Evolutionary conservation across 2,888 invertebrate genomes (phyloP).

Genomic region (Ichneumoninae sp.): DNA sequence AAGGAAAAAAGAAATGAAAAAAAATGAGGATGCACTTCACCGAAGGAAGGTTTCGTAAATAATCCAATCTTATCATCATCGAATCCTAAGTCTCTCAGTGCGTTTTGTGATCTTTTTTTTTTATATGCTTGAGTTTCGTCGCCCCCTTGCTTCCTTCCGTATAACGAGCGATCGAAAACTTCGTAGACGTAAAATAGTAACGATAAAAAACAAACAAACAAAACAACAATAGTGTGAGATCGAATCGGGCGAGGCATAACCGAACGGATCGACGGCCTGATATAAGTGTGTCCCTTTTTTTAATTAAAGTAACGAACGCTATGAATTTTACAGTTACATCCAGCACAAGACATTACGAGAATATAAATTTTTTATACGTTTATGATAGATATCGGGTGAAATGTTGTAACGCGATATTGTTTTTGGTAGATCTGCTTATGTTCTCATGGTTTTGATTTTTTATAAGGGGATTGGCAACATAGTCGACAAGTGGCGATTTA

Average conservation of each 20-base stretch:
- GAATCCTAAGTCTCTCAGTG: slow-evolving; percentile 37
- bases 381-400: slow-evolving; percentile 48
- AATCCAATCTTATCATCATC: slow-evolving; percentile 36
- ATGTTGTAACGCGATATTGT: slow-evolving; percentile 45
- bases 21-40: slow-evolving; percentile 33
- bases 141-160: slow-evolving; percentile 29
- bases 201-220: background rate
- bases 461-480: background rate
- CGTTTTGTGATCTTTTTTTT: slow-evolving; percentile 35
- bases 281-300: slow-evolving; percentile 25
- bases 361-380: slow-evolving; percentile 63
- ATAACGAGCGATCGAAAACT: slow-evolving; percentile 22
- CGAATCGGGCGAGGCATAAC: slow-evolving; percentile 14
- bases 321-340: slow-evolving; percentile 44
- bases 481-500: background rate
- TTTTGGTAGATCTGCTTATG: background rate
- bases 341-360: slow-evolving; percentile 64
- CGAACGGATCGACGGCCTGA: slow-evolving; percentile 29
- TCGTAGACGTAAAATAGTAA: slow-evolving; percentile 19
- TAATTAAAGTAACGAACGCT: slow-evolving; percentile 22
- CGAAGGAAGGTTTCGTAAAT: slow-evolving; percentile 42
- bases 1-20: slow-evolving; percentile 4
- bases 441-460: background rate
- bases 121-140: slow-evolving; percentile 39
- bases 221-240: slow-evolving; percentile 20